Evolutionary conservation across 2,113 vertebrate species (phyloP).

Genomic region (Otis tarda): DNA sequence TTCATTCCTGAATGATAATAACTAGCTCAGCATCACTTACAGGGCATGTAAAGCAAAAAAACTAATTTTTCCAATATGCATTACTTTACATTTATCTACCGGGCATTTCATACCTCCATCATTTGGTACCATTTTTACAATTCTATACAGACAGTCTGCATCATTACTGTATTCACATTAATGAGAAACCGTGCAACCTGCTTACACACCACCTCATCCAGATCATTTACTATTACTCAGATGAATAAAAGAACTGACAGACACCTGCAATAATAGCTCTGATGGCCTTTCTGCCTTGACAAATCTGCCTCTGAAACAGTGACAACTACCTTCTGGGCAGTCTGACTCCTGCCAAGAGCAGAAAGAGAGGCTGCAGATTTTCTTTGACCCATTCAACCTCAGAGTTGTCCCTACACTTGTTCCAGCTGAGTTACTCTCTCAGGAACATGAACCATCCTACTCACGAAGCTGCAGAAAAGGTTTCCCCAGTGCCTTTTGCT

Average conservation of each 20-base stretch:
- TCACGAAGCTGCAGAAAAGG: background rate
- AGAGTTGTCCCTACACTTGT: background rate
- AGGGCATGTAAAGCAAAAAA: background rate
- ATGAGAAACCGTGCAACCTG: accelerated
- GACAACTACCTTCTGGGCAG: background rate
- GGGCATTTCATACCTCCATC: background rate
- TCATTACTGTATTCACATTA: background rate
- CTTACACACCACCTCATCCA: background rate
- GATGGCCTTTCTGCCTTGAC: background rate
- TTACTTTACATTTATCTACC: background rate
- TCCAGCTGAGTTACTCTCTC: background rate
- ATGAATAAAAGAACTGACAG: background rate
- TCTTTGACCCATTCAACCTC: background rate
- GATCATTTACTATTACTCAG: background rate
- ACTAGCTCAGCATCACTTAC: background rate
- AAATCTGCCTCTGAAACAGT: background rate
- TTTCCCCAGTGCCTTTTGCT: background rate
- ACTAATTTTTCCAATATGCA: background rate
- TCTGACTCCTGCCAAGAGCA: background rate
- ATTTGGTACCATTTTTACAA: background rate
- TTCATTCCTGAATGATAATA: background rate
- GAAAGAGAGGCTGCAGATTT: background rate
- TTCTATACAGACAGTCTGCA: background rate
- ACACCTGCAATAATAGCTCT: background rate
- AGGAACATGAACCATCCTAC: background rate